Percentiles rank a stretch among this genome's conserved stretches.
These are phyloP conservation scores for Halcyon chelicuti DNA, from an alignment of 2,797 vertebrate genomes.

Conservation along the genomic window DNA sequence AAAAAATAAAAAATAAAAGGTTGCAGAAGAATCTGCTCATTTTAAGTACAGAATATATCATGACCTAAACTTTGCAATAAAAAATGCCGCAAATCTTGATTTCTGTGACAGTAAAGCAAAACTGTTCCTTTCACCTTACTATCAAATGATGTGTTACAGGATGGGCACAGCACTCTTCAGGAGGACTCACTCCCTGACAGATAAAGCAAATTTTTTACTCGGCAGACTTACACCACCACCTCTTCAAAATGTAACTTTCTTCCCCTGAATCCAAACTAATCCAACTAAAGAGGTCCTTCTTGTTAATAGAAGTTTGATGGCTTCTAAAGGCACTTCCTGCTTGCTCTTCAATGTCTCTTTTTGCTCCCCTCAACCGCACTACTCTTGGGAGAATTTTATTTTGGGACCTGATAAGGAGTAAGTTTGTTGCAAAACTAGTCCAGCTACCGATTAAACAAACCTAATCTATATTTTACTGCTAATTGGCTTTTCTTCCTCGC, in stretches of 20 bases:
- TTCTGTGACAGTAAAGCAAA: not conserved
- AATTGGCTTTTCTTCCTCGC: not conserved
- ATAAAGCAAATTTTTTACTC: not conserved
- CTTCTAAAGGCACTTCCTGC: not conserved
- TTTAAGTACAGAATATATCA: not conserved
- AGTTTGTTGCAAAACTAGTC: not conserved
- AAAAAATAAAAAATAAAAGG: not conserved
- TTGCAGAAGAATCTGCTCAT: not conserved
- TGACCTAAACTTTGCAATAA: not conserved
- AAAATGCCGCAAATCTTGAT: not conserved
- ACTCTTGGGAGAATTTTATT: not conserved
- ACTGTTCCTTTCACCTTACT: not conserved
- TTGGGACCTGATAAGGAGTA: not conserved
- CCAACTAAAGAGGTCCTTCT: not conserved
- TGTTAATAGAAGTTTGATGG: not conserved
- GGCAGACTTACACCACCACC: fast-evolving
- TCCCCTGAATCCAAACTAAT: not conserved
- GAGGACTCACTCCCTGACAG: not conserved
- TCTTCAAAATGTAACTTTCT: not conserved
- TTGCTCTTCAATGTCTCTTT: not conserved
- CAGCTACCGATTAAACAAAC: not conserved
- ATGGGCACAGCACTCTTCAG: fast-evolving
- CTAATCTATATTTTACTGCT: not conserved
- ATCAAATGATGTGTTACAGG: not conserved
- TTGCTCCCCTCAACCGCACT: not conserved